Conservation (phyloP, 2,113 vertebrate genomes). For the human region GRCh38 chr11:60268001-60268500, state of each 20-base stretch:
- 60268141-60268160: no score
- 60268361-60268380: neutral
- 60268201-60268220: neutral
- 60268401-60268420: no score
- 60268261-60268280: neutral
- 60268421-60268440: no score
- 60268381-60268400: no score
- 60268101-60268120: neutral
- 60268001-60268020: neutral
- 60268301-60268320: no score
- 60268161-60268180: neutral
- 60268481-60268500: neutral
- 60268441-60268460: no score
- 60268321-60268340: neutral
- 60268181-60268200: neutral
- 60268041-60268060: neutral
- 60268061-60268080: neutral
- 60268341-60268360: neutral
- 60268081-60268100: neutral
- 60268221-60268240: neutral
- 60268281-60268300: neutral
- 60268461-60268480: no score
- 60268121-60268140: neutral
- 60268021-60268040: neutral
- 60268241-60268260: neutral